A percentile compares a stretch with the other conserved stretches of the same genome.
Conservation (phyloP, 2,113 vertebrate genomes). For the Corythornis vintsioides region DNA sequence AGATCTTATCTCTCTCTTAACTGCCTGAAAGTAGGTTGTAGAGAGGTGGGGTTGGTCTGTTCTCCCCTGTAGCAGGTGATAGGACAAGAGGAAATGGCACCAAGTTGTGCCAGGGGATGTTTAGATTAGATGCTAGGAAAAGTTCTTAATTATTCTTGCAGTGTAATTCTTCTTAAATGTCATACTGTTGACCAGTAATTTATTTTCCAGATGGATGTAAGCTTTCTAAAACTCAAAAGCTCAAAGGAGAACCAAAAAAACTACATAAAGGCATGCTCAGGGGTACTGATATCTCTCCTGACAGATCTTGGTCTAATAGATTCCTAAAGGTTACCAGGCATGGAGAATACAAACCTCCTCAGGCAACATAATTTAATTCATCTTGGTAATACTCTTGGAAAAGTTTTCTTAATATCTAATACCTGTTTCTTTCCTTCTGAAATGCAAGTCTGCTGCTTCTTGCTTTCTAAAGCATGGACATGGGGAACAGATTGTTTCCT, state of each 20-base stretch:
- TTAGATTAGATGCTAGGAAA: not conserved
- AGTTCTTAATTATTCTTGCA: not conserved
- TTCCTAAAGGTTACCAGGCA: not conserved
- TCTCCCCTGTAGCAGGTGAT: not conserved
- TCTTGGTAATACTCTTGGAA: not conserved
- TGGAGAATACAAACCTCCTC: not conserved
- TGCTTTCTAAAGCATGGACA: not conserved
- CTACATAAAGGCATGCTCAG: not conserved
- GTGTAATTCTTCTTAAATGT: not conserved
- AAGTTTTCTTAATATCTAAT: not conserved
- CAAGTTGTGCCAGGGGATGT: not conserved
- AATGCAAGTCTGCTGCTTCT: not conserved
- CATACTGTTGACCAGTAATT: not conserved
- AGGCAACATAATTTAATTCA: not conserved
- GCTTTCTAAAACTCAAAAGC: not conserved
- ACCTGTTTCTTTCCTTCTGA: not conserved
- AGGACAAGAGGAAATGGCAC: not conserved
- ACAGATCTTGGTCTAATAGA: not conserved
- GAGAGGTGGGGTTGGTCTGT: not conserved
- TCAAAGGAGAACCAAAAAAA: conserved; percentile 38
- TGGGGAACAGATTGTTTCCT: not conserved
- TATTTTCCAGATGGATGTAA: not conserved
- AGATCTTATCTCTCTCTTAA: not conserved
- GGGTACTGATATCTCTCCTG: not conserved
- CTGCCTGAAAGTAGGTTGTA: not conserved